Conservation (phyloP, 2,113 vertebrate species). For the Lichenostomus cassidix region DNA sequence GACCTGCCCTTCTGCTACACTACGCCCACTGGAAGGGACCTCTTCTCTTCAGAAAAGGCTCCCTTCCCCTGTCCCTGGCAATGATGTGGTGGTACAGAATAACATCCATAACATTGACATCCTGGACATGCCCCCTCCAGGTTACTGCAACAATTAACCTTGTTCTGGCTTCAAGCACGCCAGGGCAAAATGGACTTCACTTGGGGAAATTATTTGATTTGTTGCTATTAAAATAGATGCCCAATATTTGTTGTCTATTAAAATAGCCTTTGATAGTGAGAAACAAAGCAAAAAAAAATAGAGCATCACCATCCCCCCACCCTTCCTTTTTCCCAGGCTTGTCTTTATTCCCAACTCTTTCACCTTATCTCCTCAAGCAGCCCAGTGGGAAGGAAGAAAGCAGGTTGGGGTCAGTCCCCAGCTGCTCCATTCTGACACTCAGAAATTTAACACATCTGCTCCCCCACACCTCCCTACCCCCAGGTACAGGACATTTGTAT, state of each 20-base stretch:
- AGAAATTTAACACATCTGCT: neutral
- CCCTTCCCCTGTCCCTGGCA: no score
- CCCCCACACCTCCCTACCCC: neutral
- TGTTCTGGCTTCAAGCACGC: neutral
- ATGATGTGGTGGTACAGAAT: neutral
- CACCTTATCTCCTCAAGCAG: fast-evolving
- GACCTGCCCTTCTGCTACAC: fast-evolving
- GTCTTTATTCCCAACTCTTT: no score
- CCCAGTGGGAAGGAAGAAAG: fast-evolving
- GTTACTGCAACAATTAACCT: neutral
- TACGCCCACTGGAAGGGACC: neutral
- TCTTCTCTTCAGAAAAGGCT: neutral
- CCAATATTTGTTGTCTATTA: neutral
- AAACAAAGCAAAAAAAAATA: neutral
- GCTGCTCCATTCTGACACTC: fast-evolving
- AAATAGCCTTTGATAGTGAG: neutral
- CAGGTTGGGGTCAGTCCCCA: fast-evolving
- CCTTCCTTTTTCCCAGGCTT: neutral
- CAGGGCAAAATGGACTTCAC: neutral
- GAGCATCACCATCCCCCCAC: fast-evolving
- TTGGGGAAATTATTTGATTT: neutral
- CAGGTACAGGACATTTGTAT: neutral
- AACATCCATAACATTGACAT: no score
- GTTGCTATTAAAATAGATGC: neutral
- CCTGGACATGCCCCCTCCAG: no score